Evolutionary conservation across 2,113 vertebrate species (phyloP), one percentile per base, ranked within the genome.

Genomic region (Pipra filicauda): DNA sequence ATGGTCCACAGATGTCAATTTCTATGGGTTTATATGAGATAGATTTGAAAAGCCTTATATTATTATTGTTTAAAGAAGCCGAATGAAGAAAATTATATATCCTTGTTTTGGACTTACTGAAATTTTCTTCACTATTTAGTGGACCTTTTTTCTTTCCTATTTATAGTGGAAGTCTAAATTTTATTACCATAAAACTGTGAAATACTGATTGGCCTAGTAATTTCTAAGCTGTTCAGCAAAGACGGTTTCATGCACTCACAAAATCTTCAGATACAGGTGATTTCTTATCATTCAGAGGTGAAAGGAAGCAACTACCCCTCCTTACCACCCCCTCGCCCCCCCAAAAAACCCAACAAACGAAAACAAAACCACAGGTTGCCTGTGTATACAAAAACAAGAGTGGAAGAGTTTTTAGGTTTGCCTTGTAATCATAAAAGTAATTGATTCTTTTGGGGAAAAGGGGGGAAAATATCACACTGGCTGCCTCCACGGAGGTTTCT

Each of bases 251-350:
- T 30, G 11, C 15, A 57, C 15, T 46, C 31, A 37, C 27, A 88
- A 85, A 66, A 37, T 46, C 48, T 79, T 51, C 17, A 55, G 22
- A 39, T 23, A 17, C 8, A 48, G 23, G 33, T 35, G 7, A 59
- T 44, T 72, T 86, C 61, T 43, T 65, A 55, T 23, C 17, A 39
- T 31, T 67, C 20, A 46, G 23, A 28, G 20, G 6, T 73, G 33
- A 80, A 85, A 88, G 28, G 4, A 85, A 51, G 7, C 1, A 74
- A 31, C 1, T 31, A 2, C 8, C 5, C 8, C 24, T n/a, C 19
- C 23, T 78, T 58, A 28, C 6, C 1, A 15, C 17, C 2, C 4
- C 46, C 69, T 10, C 0, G 12, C 39, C 2, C 4, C 7, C 0
- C 0, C 2, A 23, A 35, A 58, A 35, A 58, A 15, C 8, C 49